Evolutionary conservation across 2,888 invertebrate genomes (phyloP).

Genomic region (Willowsia nigromaculata): DNA sequence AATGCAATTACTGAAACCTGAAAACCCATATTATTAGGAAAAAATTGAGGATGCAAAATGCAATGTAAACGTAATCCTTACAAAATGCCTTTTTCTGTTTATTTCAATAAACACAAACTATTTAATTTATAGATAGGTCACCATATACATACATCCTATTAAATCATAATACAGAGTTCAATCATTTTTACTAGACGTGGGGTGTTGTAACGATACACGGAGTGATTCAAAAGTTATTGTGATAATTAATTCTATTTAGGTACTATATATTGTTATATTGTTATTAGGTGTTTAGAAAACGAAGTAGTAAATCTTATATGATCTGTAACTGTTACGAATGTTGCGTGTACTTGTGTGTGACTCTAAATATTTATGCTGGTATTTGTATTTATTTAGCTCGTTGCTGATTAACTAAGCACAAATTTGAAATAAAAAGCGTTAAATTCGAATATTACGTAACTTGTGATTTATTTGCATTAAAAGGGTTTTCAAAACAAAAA

Average conservation of each 20-base stretch:
- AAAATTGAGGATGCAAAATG: no score
- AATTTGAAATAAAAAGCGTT: conserved; percentile 6
- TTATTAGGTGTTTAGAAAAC: neutral
- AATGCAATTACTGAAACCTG: conserved; percentile 26
- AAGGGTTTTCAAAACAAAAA: no score
- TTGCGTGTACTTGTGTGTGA: neutral
- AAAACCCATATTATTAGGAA: no score
- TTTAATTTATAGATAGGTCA: neutral
- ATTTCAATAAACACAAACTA: neutral
- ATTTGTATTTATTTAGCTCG: neutral
- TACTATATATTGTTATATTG: neutral
- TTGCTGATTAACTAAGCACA: neutral
- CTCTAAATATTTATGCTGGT: conserved; percentile 13
- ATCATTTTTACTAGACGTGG: conserved; percentile 8
- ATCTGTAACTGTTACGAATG: conserved; percentile 10
- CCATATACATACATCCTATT: no score
- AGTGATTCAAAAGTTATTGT: conserved; percentile 63
- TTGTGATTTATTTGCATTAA: no score
- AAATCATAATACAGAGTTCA: conserved; percentile 33
- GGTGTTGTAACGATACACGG: conserved; percentile 22
- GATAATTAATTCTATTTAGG: conserved; percentile 53
- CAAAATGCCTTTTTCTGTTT: neutral
- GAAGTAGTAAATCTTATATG: neutral
- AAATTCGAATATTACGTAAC: no score
- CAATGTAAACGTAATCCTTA: no score